A percentile compares a stretch with the other conserved stretches of the same genome.
These are phyloP conservation scores for Beris chalybata DNA, from an alignment of 2,888 invertebrate species.

Conservation along the genomic window DNA sequence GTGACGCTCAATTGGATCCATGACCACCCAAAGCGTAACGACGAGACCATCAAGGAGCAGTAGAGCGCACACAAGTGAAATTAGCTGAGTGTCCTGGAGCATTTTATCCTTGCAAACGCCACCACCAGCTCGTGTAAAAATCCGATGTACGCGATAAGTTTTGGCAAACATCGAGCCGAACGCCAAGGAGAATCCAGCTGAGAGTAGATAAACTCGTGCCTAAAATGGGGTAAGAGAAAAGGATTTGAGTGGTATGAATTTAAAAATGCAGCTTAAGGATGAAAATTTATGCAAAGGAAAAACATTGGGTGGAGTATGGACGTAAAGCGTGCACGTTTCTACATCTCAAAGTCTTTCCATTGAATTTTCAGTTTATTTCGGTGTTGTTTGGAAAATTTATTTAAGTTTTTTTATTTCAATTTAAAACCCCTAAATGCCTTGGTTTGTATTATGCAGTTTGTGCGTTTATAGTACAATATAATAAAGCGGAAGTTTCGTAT, in stretches of 20 bases:
- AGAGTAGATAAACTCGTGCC: constrained; percentile 85
- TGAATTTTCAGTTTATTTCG: too few relatives aligned
- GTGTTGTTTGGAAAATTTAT: too few relatives aligned
- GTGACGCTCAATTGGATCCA: constrained; percentile 87
- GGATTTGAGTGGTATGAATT: not conserved
- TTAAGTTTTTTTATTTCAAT: too few relatives aligned
- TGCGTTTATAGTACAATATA: too few relatives aligned
- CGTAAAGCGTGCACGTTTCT: too few relatives aligned
- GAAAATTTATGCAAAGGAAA: too few relatives aligned
- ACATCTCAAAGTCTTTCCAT: too few relatives aligned
- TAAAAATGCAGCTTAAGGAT: too few relatives aligned
- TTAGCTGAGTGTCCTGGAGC: constrained; percentile 85
- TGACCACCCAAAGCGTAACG: constrained; percentile 78
- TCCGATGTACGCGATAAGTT: constrained; percentile 88
- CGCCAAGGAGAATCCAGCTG: constrained; percentile 87
- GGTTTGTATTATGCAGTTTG: too few relatives aligned
- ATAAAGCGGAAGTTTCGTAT: too few relatives aligned
- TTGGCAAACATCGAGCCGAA: constrained; percentile 96
- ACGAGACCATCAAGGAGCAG: constrained; percentile 81
- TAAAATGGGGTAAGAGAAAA: constrained; percentile 52
- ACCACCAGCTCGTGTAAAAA: constrained; percentile 81
- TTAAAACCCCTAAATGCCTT: too few relatives aligned
- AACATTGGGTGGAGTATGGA: too few relatives aligned
- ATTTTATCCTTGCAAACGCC: constrained; percentile 87
- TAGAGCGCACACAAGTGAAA: constrained; percentile 79